Percentiles rank a stretch among this genome's conserved stretches.
Conservation (phyloP, 1,140 invertebrate species). For the Hyles vespertilio region DNA sequence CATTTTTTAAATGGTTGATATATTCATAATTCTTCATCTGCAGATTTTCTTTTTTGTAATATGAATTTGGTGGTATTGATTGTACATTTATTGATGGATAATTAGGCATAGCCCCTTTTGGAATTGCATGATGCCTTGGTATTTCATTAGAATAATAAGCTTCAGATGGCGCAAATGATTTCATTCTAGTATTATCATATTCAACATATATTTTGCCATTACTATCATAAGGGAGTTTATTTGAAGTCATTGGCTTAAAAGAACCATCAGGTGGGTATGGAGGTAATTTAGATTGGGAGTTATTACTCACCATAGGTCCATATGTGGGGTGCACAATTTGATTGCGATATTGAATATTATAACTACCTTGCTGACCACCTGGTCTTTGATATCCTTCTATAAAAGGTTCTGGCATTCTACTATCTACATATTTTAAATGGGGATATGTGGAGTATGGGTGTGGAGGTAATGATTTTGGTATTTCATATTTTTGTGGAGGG, state of each 20-base stretch:
- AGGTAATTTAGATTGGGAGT: conserved; percentile 53
- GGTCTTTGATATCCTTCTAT: conserved; percentile 56
- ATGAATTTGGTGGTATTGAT: conserved; percentile 39
- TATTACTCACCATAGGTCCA: conserved; percentile 46
- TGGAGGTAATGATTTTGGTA: conserved; percentile 43
- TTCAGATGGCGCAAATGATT: conserved; percentile 45
- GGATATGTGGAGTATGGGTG: conserved; percentile 58
- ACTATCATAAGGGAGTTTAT: conserved; percentile 55
- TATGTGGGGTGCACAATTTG: conserved; percentile 52
- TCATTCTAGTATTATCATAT: conserved; percentile 45
- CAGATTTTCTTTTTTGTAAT: conserved; percentile 58
- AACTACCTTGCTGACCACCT: conserved; percentile 40
- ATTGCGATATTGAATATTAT: conserved; percentile 46
- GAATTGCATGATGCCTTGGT: conserved; percentile 35
- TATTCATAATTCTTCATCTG: conserved; percentile 53
- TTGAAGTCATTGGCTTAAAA: conserved; percentile 38
- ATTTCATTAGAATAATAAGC: conserved; percentile 53
- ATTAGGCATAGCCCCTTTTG: conserved; percentile 41
- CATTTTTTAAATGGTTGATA: conserved; percentile 38
- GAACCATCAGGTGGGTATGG: conserved; percentile 41
- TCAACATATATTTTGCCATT: conserved; percentile 57
- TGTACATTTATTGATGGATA: conserved; percentile 48
- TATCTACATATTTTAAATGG: conserved; percentile 61
- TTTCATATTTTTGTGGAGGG: conserved; percentile 57
- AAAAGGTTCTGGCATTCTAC: conserved; percentile 46